These are phyloP conservation scores for Pinctada fucata DNA, from an alignment of 2,888 invertebrate species.

Conservation along the genomic window DNA sequence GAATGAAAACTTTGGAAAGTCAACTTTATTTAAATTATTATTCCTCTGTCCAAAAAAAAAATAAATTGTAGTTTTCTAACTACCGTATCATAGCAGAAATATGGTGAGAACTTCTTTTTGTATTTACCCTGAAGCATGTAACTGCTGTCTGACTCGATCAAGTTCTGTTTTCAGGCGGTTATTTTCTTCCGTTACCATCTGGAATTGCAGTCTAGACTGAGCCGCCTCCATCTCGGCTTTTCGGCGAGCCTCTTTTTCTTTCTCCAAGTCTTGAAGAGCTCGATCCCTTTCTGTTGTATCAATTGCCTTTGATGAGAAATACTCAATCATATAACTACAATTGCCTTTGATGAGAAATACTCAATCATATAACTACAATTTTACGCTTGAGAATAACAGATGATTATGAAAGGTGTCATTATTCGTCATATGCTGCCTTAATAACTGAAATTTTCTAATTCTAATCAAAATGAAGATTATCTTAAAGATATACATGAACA, in stretches of 20 bases:
- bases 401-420: too few relatives aligned
- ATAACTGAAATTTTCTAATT: too few relatives aligned
- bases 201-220: slow-evolving; percentile 66
- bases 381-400: background rate
- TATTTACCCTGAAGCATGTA: slow-evolving; percentile 48
- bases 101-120: background rate
- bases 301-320: slow-evolving; percentile 78
- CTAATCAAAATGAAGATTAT: too few relatives aligned
- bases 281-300: slow-evolving; percentile 87
- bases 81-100: too few relatives aligned
- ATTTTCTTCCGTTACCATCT: slow-evolving; percentile 70
- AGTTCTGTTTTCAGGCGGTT: slow-evolving; percentile 60
- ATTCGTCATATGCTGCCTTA: too few relatives aligned
- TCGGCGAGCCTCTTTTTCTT: slow-evolving; percentile 80
- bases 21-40: too few relatives aligned
- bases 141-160: slow-evolving; percentile 50
- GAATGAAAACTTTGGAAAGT: too few relatives aligned
- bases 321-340: slow-evolving; percentile 80
- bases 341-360: slow-evolving; percentile 76
- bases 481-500: too few relatives aligned
- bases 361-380: slow-evolving; percentile 77
- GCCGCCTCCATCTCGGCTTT: slow-evolving; percentile 83
- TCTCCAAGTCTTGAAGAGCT: slow-evolving; percentile 82
- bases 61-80: too few relatives aligned
- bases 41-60: too few relatives aligned